Conservation (phyloP, 2,888 invertebrate genomes). For the Campoplex capitator region DNA sequence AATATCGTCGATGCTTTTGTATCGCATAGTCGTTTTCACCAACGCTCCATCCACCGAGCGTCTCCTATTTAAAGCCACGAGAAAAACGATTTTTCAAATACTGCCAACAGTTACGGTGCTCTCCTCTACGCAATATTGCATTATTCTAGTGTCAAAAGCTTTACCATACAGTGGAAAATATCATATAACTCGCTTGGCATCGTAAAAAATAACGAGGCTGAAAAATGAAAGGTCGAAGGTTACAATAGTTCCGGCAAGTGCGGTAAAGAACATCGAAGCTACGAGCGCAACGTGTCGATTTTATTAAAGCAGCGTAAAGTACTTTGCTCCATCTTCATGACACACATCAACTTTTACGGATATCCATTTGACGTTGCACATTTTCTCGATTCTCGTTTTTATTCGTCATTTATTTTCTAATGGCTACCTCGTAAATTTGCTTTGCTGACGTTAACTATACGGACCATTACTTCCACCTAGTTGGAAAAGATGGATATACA, state of each 20-base stretch:
- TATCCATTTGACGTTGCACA: not conserved
- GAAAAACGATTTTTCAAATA: slow-evolving; percentile 23
- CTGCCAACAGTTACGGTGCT: slow-evolving; percentile 11
- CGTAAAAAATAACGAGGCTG: slow-evolving; percentile 54
- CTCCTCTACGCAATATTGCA: slow-evolving; percentile 27
- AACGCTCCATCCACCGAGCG: not conserved
- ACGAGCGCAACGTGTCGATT: slow-evolving; percentile 1
- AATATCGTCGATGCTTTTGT: slow-evolving; percentile 1
- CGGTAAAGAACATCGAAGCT: slow-evolving; percentile 12
- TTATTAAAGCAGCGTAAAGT: slow-evolving; percentile 26
- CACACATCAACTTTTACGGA: slow-evolving; percentile 1
- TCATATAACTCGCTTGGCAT: slow-evolving; percentile 9
- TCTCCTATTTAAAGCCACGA: slow-evolving; percentile 2
- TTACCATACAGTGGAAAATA: slow-evolving; percentile 38
- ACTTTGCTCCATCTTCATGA: not conserved
- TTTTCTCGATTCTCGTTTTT: slow-evolving; percentile 6
- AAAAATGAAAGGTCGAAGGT: slow-evolving; percentile 27
- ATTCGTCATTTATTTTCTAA: not conserved
- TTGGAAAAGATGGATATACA: too few relatives aligned
- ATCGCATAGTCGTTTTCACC: not conserved
- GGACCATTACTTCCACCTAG: not conserved
- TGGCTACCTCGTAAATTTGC: not conserved
- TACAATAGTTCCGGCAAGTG: slow-evolving; percentile 3
- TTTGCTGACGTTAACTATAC: not conserved
- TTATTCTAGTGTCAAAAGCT: slow-evolving; percentile 1